Evolutionary conservation across 2,113 vertebrate species (phyloP).

Genomic region (Gnathonemus echidnorhynchus): DNA sequence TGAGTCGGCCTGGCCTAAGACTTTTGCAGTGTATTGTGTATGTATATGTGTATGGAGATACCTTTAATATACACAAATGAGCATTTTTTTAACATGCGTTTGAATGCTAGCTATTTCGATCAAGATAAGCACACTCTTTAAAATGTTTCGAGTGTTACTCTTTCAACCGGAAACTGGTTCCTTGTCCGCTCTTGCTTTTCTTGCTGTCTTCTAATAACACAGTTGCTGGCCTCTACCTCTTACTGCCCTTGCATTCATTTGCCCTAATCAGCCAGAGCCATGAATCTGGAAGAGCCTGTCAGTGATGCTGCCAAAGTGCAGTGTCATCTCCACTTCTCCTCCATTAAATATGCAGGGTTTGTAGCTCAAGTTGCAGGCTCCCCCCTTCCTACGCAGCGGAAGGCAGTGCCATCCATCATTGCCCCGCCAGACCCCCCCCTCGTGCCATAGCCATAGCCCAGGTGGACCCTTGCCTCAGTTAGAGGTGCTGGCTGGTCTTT

Average conservation of each 20-base stretch:
- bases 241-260: not conserved
- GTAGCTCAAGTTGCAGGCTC: not conserved
- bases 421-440: not conserved
- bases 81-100: not conserved
- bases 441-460: not conserved
- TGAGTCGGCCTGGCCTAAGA: not conserved
- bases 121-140: not conserved
- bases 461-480: not conserved
- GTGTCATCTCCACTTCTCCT: not conserved
- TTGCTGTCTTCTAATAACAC: not conserved
- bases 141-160: not conserved
- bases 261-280: slow-evolving; percentile 7
- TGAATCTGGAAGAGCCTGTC: not conserved
- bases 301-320: not conserved
- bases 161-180: not conserved
- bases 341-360: slow-evolving; percentile 15
- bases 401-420: not conserved
- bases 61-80: not conserved
- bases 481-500: not conserved
- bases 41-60: not conserved
- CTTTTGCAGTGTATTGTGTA: not conserved
- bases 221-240: not conserved
- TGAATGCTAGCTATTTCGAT: not conserved
- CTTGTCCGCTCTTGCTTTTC: not conserved
- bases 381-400: not conserved